Conservation (phyloP, 2,113 vertebrate genomes). For the Halcyon senegalensis region DNA sequence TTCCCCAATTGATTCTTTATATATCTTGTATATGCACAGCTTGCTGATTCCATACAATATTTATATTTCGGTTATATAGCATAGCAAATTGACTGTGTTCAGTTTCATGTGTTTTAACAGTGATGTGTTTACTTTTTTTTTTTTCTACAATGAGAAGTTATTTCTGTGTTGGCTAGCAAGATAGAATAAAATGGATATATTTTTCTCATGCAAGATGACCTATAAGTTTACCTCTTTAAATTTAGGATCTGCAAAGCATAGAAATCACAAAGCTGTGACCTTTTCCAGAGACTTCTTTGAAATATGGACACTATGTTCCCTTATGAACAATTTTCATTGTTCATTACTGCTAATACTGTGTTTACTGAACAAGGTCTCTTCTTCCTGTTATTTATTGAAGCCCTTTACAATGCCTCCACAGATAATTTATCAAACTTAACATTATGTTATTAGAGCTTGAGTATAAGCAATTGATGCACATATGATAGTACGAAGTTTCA, state of each 20-base stretch:
- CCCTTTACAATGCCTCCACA: neutral
- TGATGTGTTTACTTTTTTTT: neutral
- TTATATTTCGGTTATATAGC: neutral
- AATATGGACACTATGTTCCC: neutral
- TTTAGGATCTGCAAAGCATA: neutral
- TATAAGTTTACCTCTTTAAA: neutral
- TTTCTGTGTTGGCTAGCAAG: neutral
- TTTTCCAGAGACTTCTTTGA: neutral
- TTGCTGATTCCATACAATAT: neutral
- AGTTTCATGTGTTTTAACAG: neutral
- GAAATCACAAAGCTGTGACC: neutral
- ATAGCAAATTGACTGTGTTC: neutral
- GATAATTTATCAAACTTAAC: neutral
- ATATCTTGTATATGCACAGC: neutral
- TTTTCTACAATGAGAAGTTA: neutral
- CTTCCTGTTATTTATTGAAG: neutral
- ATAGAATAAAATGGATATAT: neutral
- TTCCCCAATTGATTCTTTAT: neutral
- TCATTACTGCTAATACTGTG: neutral
- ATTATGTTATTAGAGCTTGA: neutral
- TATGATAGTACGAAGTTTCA: neutral
- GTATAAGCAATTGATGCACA: neutral
- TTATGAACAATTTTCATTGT: neutral
- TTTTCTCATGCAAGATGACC: neutral
- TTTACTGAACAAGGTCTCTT: neutral